Base-by-base conservation (phyloP, 1,140 invertebrate species). In the Drosophila sp. region DNA sequence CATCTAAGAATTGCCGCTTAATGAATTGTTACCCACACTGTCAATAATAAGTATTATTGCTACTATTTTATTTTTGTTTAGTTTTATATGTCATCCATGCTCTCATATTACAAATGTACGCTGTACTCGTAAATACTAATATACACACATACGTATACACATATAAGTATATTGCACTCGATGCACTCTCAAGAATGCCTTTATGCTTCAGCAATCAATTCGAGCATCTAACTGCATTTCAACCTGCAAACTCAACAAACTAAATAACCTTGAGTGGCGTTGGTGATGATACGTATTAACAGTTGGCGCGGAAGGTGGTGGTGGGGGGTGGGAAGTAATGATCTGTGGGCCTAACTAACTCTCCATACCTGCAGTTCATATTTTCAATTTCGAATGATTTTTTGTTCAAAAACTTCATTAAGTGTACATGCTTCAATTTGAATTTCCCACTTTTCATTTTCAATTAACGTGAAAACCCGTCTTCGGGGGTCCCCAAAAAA, bases 181-280 rank as follows among this genome's bases (percentile, higher is more conserved):
- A 10, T n/a, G 8, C n/a, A 58, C 7, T 33, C 57, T 57, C 32
- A 25, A 56, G 38, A 66, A 40, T 66, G 70, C 23, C 25, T 50
- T 79, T 57, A 84, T 40, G 84, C 77, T 78, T 76, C 70, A 76
- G 71, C 71, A 66, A 72, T 38, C 71, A 89, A 89, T 72, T 77
- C 80, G 84, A 85, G 77, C 84, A 70, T 50, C 77, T 89, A 89
- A 89, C 84, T 84, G 84, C 84, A 78, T 72, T 83, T 58, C 66
- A 76, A 76, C 54, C 76, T 58, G 66, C 73, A 50, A 50, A 23
- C 44, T 47, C 17, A 47, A 47, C 44, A 23, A 47, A 44, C 35
- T 38, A 38, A 84, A 69, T 72, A 87, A 84, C 83, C 84, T 89
- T 87, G 84, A 84, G 80, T 80, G 77, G 63, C 65, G 62, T 32